Base-by-base conservation (phyloP, 2,888 invertebrate species). In the Parnassius orleans region DNA sequence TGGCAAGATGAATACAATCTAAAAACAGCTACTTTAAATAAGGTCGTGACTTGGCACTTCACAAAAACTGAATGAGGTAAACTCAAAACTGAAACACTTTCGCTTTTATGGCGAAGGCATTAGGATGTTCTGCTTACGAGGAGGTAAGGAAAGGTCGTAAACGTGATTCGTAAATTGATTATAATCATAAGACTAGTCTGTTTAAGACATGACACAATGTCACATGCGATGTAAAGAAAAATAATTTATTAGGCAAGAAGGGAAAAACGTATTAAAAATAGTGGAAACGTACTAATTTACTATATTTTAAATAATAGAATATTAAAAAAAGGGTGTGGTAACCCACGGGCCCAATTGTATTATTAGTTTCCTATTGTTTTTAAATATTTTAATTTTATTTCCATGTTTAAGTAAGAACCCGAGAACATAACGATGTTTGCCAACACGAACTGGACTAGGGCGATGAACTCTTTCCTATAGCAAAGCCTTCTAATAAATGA, bases 161-260 rank as follows among this genome's bases (percentile, higher is more conserved):
- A 33, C 53, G 62, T 62, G 61, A 61, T 57, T 41, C 48, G 48
- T 48, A 57, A 62, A 57, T 53, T 62, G 62, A 62, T 62, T 48
- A 48, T 53, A 57, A 62, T 62, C 57, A 53, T 57, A 47, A 46
- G 53, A 53, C 44, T 24, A 57, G 41, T 19, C 5, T n/a, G n/a
- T 10, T 11, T 43, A 48, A 10, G 42, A 53, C 53, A 43, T 57
- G 47, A 52, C 44, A 24, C 11, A 33, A 53, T 61, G 62, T 57
- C 24, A 48, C 42, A 53, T 33, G 33, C 10, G 11, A 7, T 59
- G 48, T 33, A 47, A 53, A 47, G 53, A 51, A 51, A 41, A 48
- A 33, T 10, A 42, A 51, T 15, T 15, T 50, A 50, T 44, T 7
- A 33, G 7, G 7, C 33, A 33, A 33, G 33, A 33, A 33, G 7